Evolutionary conservation across 2,888 invertebrate species (phyloP).

Genomic region (Cyrtodaria siliqua): DNA sequence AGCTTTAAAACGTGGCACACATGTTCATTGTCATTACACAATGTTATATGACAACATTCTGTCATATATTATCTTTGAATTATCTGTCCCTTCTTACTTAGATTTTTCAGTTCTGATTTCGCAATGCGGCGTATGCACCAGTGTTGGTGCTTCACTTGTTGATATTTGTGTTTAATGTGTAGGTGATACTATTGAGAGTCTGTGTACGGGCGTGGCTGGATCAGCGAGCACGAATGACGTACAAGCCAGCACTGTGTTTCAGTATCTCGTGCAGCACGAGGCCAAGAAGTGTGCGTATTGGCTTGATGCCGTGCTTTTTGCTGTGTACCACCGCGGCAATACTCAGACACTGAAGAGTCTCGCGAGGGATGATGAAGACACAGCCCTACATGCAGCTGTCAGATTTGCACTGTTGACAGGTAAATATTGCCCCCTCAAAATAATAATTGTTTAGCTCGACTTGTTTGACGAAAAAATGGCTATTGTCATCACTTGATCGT

Average conservation of each 20-base stretch:
- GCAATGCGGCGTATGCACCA: too few species aligned
- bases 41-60: too few species aligned
- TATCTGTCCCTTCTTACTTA: too few species aligned
- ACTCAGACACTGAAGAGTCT: constrained; percentile 39
- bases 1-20: too few species aligned
- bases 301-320: constrained; percentile 62
- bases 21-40: too few species aligned
- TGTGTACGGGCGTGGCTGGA: constrained; percentile 45
- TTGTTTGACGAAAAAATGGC: neutral
- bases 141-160: too few species aligned
- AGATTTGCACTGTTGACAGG: constrained; percentile 68
- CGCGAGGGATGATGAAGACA: constrained; percentile 53
- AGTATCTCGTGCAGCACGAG: constrained; percentile 29
- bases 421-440: constrained; percentile 37
- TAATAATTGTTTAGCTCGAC: neutral
- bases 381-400: constrained; percentile 66
- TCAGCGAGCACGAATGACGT: constrained; percentile 20
- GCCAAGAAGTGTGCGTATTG: constrained; percentile 22
- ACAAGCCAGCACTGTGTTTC: constrained; percentile 42
- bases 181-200: constrained; percentile 37
- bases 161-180: constrained; percentile 12
- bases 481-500: too few species aligned
- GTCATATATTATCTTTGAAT: too few species aligned
- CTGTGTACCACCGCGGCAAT: constrained; percentile 53
- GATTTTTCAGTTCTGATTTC: too few species aligned